phyloP scores from a whole-genome alignment of 2,888 invertebrate species.

The Selenia dentaria region DNA sequence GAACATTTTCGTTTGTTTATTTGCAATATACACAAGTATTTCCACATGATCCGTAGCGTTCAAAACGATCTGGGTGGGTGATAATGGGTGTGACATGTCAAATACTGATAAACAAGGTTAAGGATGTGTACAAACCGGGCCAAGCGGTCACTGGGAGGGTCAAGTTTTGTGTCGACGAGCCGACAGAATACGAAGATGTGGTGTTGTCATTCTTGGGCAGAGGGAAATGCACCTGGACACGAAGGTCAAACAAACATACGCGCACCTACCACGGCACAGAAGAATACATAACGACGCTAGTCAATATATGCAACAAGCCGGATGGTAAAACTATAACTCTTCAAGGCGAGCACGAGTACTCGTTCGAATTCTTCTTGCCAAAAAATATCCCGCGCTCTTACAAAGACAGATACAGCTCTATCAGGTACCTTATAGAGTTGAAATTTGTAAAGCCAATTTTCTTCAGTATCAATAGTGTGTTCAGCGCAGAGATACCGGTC shows the following conservation, averaged over 20 bases:
- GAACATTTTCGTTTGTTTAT: too few relatives aligned
- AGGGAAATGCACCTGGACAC: conserved; percentile 23
- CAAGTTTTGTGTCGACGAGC: conserved; percentile 21
- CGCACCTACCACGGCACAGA: conserved; percentile 16
- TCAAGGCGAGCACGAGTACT: conserved; percentile 21
- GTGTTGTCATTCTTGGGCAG: conserved; percentile 23
- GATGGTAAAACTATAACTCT: conserved; percentile 6
- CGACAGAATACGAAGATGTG: conserved; percentile 25
- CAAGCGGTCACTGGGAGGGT: conserved; percentile 24
- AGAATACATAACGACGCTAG: conserved; percentile 6
- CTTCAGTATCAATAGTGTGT: conserved; percentile 23
- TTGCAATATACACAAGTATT: too few relatives aligned
- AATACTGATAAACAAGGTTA: conserved; percentile 18
- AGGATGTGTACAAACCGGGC: conserved; percentile 18
- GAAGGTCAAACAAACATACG: not conserved
- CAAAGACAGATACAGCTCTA: conserved; percentile 15
- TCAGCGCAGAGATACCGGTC: conserved; percentile 26
- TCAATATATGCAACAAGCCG: conserved; percentile 10
- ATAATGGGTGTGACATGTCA: conserved; percentile 32
- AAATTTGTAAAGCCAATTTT: conserved; percentile 25
- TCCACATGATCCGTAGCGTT: too few relatives aligned
- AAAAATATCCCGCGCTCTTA: conserved; percentile 27
- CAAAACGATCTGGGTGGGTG: too few relatives aligned
- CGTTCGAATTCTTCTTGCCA: conserved; percentile 29
- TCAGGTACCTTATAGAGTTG: conserved; percentile 18